Conservation (phyloP, 1,140 invertebrate species). For the Penaeus indicus region DNA sequence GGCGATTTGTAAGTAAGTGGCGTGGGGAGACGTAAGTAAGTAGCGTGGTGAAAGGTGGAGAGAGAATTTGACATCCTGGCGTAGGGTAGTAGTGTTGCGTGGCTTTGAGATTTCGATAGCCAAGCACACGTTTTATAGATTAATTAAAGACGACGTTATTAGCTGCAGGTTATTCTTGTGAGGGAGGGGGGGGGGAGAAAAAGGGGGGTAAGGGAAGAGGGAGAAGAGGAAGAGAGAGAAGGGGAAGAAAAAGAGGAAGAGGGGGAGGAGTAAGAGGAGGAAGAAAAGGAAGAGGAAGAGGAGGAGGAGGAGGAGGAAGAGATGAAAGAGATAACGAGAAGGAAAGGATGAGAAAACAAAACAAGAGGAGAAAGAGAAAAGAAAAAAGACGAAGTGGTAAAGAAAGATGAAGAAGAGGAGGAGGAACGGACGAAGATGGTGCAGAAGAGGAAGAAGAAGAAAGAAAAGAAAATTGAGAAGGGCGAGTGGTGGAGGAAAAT, state of each 20-base stretch:
- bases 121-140: no score
- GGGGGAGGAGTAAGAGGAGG: slow-evolving; percentile 23
- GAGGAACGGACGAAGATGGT: background rate
- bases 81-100: no score
- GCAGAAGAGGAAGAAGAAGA: background rate
- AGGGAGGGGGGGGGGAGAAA: background rate
- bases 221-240: background rate
- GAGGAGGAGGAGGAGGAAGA: slow-evolving; percentile 42
- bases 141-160: no score
- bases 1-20: no score
- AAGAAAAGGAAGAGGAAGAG: slow-evolving; percentile 33
- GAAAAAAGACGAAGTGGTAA: background rate
- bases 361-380: background rate
- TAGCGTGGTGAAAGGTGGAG: no score
- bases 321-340: background rate
- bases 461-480: background rate
- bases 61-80: no score
- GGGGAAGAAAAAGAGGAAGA: no score
- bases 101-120: no score
- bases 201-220: background rate
- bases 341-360: slow-evolving; percentile 10
- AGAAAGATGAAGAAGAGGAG: background rate
- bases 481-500: background rate
- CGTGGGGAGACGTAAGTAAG: no score
- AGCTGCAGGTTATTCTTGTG: no score